These are phyloP conservation scores for Anagrus nilaparvatae DNA, from an alignment of 1,140 invertebrate species.

Conservation along the genomic window DNA sequence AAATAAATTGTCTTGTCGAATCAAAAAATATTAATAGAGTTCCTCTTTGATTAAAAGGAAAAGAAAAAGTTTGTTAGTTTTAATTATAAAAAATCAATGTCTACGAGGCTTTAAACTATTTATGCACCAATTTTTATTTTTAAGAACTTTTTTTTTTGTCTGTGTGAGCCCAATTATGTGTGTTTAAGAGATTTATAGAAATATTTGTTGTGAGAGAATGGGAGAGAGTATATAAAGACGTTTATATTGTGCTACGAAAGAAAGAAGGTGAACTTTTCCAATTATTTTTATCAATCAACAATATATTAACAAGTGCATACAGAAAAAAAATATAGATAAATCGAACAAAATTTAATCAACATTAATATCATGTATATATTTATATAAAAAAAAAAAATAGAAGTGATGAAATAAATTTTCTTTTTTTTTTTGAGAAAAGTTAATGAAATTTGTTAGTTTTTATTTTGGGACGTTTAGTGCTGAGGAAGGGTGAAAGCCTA, in stretches of 20 bases:
- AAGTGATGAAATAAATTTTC: conserved; percentile 40
- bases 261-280: conserved; percentile 46
- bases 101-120: conserved; percentile 36
- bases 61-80: conserved; percentile 35
- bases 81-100: too few relatives aligned
- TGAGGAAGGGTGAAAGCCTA: conserved; percentile 44
- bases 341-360: conserved; percentile 21
- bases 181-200: conserved; percentile 14
- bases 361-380: conserved; percentile 23
- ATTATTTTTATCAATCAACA: conserved; percentile 28
- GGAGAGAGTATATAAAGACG: conserved; percentile 38
- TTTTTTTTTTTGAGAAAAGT: conserved; percentile 41
- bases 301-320: conserved; percentile 26
- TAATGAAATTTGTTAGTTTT: conserved; percentile 32
- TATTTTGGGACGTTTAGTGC: conserved; percentile 46
- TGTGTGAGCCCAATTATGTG: conserved; percentile 14
- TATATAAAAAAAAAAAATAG: conserved; percentile 20
- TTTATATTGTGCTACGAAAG: conserved; percentile 46
- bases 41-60: conserved; percentile 35
- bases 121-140: too few relatives aligned
- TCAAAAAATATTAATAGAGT: conserved; percentile 31
- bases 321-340: conserved; percentile 14
- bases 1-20: conserved; percentile 6
- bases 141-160: too few relatives aligned
- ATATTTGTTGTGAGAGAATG: conserved; percentile 21